phyloP scores from a whole-genome alignment of 2,113 vertebrate species.

The Mustela lutreola region DNA sequence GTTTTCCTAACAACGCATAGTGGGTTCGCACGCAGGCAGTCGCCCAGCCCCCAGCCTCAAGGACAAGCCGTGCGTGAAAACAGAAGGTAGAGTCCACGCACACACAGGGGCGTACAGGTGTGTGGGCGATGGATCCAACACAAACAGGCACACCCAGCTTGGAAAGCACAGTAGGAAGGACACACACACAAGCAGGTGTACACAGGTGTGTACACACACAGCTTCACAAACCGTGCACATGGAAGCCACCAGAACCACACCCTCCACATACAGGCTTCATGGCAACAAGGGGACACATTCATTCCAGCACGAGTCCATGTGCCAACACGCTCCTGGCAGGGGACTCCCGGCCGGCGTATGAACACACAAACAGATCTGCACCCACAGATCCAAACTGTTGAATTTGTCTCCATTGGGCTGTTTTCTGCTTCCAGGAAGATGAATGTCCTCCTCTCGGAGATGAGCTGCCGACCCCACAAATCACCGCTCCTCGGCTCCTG shows the following conservation, averaged over 20 bases:
- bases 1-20: background rate
- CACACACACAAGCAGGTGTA: background rate
- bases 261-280: fast-evolving
- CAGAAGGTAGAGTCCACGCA: background rate
- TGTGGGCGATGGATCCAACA: background rate
- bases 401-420: background rate
- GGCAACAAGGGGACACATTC: background rate
- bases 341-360: fast-evolving
- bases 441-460: constrained; percentile 92
- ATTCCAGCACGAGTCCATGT: fast-evolving
- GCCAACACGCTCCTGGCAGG: too few relatives aligned
- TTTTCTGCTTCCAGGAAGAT: constrained; percentile 88
- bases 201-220: background rate
- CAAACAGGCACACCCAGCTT: background rate
- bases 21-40: fast-evolving
- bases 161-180: background rate
- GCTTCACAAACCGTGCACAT: too few relatives aligned
- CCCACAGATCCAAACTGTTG: background rate
- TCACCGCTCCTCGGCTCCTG: constrained; percentile 90
- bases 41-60: background rate
- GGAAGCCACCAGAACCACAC: too few relatives aligned
- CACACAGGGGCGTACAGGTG: background rate
- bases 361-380: background rate
- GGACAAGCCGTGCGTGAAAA: background rate
- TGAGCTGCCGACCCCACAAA: constrained; percentile 94